These are phyloP conservation scores for Chelonus formosanus DNA, from an alignment of 2,888 invertebrate species.

Conservation along the genomic window DNA sequence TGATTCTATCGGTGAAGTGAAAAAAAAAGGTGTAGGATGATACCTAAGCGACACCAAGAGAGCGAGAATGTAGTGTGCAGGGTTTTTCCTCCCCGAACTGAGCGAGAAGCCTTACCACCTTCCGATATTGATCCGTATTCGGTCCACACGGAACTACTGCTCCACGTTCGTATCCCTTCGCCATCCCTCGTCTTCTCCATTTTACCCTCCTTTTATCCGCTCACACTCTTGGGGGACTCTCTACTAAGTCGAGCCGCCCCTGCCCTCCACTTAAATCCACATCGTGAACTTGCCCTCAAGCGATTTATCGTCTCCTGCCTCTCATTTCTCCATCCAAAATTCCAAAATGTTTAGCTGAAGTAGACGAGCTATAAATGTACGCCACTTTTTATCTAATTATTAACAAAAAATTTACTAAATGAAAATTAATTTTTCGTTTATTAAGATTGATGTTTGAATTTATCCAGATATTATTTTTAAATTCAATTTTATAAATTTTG, in stretches of 20 bases:
- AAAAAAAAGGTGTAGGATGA: constrained; percentile 15
- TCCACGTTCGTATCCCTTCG: constrained; percentile 34
- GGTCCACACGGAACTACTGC: constrained; percentile 48
- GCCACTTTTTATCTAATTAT: no score
- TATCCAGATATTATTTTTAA: no score
- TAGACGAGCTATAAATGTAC: constrained; percentile 4
- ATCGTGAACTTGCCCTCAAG: constrained; percentile 32
- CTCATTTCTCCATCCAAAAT: constrained; percentile 18
- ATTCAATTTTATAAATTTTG: no score
- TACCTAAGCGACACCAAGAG: constrained; percentile 34
- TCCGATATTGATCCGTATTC: constrained; percentile 57
- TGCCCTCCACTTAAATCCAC: constrained; percentile 34
- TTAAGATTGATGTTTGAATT: no score
- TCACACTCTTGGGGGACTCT: constrained; percentile 35
- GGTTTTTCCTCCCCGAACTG: constrained; percentile 36
- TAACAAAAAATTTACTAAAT: no score
- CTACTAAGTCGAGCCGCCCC: constrained; percentile 26
- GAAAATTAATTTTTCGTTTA: no score
- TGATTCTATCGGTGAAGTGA: background rate
- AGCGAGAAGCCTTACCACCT: constrained; percentile 47
- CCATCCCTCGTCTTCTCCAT: constrained; percentile 11
- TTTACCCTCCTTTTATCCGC: constrained; percentile 27
- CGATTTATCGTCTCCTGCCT: constrained; percentile 30
- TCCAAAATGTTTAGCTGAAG: constrained; percentile 8
- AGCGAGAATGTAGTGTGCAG: constrained; percentile 34